Conservation (phyloP, 2,888 invertebrate genomes). For the Shargacucullia verbasci region DNA sequence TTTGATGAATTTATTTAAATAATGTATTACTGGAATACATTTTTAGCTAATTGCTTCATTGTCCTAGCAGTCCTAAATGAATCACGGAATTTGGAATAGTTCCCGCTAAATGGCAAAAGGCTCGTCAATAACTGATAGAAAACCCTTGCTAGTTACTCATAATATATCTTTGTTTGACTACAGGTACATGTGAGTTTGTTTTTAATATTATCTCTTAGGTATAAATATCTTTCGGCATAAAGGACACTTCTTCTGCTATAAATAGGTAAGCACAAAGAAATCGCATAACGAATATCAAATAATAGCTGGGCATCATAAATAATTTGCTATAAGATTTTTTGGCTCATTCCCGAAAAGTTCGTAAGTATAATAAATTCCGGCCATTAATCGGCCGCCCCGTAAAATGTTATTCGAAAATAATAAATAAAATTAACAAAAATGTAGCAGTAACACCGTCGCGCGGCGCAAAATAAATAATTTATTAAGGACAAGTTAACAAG, state of each 20-base stretch:
- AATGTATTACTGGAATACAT: too few relatives aligned
- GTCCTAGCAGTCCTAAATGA: too few relatives aligned
- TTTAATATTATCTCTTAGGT: too few relatives aligned
- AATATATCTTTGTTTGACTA: too few relatives aligned
- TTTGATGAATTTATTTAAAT: too few relatives aligned
- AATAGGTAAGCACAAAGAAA: slow-evolving; percentile 6
- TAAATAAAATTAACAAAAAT: slow-evolving; percentile 81
- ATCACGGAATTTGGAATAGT: too few relatives aligned
- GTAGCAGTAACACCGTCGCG: slow-evolving; percentile 70
- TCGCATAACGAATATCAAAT: slow-evolving; percentile 28
- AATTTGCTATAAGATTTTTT: slow-evolving; percentile 55
- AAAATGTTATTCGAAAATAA: slow-evolving; percentile 77
- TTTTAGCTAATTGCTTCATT: too few relatives aligned
- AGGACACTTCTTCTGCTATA: slow-evolving; percentile 14
- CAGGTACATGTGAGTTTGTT: too few relatives aligned
- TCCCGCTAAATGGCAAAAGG: too few relatives aligned
- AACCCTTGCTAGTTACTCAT: too few relatives aligned
- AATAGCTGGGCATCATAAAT: slow-evolving; percentile 33
- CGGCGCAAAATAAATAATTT: slow-evolving; percentile 86
- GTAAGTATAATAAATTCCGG: slow-evolving; percentile 60
- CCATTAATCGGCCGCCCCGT: slow-evolving; percentile 61
- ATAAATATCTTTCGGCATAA: slow-evolving; percentile 12
- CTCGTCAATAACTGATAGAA: too few relatives aligned
- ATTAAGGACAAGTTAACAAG: slow-evolving; percentile 89
- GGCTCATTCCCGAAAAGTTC: slow-evolving; percentile 57